A percentile compares a stretch with the other conserved stretches of the same genome.
Evolutionary conservation across 2,888 invertebrate species (phyloP).

Genomic region (Andrena minutula): DNA sequence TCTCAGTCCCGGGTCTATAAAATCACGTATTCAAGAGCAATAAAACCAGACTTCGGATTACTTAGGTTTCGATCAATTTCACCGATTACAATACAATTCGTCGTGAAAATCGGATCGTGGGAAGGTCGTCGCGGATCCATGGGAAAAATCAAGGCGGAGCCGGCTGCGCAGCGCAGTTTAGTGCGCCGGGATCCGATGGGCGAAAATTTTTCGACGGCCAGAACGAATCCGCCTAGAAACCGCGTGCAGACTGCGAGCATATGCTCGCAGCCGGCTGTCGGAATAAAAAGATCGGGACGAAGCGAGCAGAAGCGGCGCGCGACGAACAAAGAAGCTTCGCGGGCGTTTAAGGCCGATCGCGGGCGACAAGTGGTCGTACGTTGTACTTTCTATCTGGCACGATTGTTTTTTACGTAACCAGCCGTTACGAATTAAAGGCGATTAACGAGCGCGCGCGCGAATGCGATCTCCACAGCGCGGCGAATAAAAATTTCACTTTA

Average conservation of each 20-base stretch:
- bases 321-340: slow-evolving; percentile 56
- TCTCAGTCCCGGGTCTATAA: slow-evolving; percentile 8
- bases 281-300: slow-evolving; percentile 56
- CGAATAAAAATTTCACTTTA: slow-evolving; percentile 60
- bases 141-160: background rate
- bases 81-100: slow-evolving; percentile 2
- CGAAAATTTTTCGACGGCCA: slow-evolving; percentile 18
- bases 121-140: background rate
- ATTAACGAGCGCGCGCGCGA: slow-evolving; percentile 66
- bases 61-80: background rate
- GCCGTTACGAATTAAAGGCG: slow-evolving; percentile 76
- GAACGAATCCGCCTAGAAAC: slow-evolving; percentile 43
- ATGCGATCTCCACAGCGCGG: slow-evolving; percentile 39
- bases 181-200: background rate
- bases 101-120: slow-evolving; percentile 4
- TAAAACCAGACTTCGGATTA: background rate
- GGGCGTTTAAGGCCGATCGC: slow-evolving; percentile 38
- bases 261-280: slow-evolving; percentile 55
- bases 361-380: slow-evolving; percentile 60
- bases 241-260: slow-evolving; percentile 36
- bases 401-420: slow-evolving; percentile 78
- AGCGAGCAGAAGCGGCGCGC: slow-evolving; percentile 20
- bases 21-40: slow-evolving; percentile 7
- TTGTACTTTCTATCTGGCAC: slow-evolving; percentile 59
- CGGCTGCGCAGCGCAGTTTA: background rate